These are phyloP conservation scores for Prosopocoilus inquinatus DNA, from an alignment of 2,888 invertebrate genomes.

Conservation along the genomic window DNA sequence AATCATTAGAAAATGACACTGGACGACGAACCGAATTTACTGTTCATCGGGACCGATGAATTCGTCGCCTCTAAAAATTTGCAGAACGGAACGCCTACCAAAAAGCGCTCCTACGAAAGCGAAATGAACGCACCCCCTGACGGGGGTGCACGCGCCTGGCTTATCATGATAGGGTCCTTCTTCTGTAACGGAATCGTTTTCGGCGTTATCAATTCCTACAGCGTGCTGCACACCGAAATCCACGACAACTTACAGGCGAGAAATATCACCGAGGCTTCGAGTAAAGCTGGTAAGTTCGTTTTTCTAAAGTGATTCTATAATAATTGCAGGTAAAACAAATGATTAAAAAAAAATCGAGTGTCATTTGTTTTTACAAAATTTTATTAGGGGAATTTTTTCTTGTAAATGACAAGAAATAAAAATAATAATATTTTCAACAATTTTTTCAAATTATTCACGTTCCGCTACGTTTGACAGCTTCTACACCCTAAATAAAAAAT, in stretches of 20 bases:
- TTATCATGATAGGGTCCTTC: conserved; percentile 81
- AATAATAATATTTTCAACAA: too few species aligned
- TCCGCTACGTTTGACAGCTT: too few species aligned
- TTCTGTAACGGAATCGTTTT: conserved; percentile 87
- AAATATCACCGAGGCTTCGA: conserved; percentile 69
- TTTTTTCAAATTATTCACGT: too few species aligned
- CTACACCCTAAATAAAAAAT: too few species aligned
- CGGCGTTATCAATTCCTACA: conserved; percentile 87
- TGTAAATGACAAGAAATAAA: too few species aligned
- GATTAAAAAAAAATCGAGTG: conserved; percentile 46
- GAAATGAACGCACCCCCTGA: conserved; percentile 64
- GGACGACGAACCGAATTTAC: conserved; percentile 7
- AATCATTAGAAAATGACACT: not conserved
- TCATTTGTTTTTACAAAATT: conserved; percentile 47
- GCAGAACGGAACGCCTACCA: conserved; percentile 4
- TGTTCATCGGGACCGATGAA: not conserved
- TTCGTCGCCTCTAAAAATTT: not conserved
- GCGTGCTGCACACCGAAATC: conserved; percentile 73
- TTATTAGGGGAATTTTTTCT: not conserved
- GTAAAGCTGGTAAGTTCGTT: conserved; percentile 74
- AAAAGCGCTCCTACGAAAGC: conserved; percentile 25
- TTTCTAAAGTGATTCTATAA: conserved; percentile 13
- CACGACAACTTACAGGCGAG: conserved; percentile 61
- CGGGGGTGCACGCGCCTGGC: conserved; percentile 77
- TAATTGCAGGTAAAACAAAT: conserved; percentile 35